These are phyloP conservation scores for Drosophila nannoptera DNA, from an alignment of 1,140 invertebrate species.

Conservation along the genomic window DNA sequence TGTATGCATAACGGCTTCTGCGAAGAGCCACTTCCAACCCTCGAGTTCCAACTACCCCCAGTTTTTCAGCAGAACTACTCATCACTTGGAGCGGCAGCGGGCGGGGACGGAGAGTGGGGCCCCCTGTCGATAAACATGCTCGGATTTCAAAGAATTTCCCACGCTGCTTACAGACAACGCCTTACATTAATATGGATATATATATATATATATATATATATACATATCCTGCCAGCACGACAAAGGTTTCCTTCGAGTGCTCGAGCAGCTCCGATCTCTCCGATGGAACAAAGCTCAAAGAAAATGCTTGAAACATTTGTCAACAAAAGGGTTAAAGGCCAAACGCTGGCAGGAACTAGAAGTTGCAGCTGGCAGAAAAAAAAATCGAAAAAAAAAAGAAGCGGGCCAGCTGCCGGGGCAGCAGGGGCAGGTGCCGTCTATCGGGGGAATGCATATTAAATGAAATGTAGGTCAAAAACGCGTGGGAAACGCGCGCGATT, in stretches of 20 bases:
- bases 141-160: constrained; percentile 76
- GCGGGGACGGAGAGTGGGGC: constrained; percentile 8
- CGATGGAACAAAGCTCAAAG: constrained; percentile 22
- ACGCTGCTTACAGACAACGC: constrained; percentile 61
- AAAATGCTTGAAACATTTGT: constrained; percentile 41
- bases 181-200: constrained; percentile 31
- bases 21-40: constrained; percentile 40
- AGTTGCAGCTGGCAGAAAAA: constrained; percentile 13
- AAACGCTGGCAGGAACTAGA: constrained; percentile 27
- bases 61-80: not conserved
- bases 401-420: constrained; percentile 12
- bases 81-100: constrained; percentile 20
- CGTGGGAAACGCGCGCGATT: constrained; percentile 44
- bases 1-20: constrained; percentile 45
- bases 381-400: too few species aligned
- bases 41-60: constrained; percentile 11
- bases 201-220: not conserved
- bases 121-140: constrained; percentile 50
- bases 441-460: not conserved
- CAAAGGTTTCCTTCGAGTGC: constrained; percentile 54
- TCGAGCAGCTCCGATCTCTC: not conserved
- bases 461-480: constrained; percentile 67
- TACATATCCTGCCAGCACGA: constrained; percentile 64
- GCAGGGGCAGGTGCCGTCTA: constrained; percentile 8
- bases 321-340: constrained; percentile 62